Conservation (phyloP, 2,888 invertebrate genomes). For the Caenorhabditis plicata region DNA sequence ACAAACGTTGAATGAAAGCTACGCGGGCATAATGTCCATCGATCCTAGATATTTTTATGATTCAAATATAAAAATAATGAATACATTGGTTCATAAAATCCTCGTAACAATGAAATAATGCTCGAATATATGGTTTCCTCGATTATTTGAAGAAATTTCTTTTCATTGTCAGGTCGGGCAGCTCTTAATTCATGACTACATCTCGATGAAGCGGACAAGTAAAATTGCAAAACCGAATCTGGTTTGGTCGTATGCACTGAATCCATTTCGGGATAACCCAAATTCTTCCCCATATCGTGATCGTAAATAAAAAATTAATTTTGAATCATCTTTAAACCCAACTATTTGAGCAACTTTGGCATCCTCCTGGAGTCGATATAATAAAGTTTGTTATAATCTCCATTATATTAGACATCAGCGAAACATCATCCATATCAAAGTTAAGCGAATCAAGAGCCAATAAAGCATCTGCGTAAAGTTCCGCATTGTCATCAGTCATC, state of each 20-base stretch:
- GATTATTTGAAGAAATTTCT: background rate
- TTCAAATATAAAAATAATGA: background rate
- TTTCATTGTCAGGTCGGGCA: background rate
- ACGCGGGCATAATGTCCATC: background rate
- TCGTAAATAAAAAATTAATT: too few relatives aligned
- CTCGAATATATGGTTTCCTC: background rate
- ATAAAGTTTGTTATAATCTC: too few relatives aligned
- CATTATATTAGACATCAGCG: background rate
- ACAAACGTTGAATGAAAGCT: slow-evolving; percentile 1
- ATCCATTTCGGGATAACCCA: slow-evolving; percentile 14
- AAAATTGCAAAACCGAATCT: background rate
- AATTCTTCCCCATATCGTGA: slow-evolving; percentile 9
- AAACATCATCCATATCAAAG: background rate
- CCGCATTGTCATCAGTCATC: background rate
- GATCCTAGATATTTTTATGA: background rate
- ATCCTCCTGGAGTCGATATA: background rate
- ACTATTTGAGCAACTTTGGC: background rate
- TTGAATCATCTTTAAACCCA: slow-evolving; percentile 1
- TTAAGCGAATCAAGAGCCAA: background rate
- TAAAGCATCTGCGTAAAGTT: slow-evolving; percentile 1
- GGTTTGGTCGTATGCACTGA: slow-evolving; percentile 1
- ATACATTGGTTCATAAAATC: slow-evolving; percentile 1
- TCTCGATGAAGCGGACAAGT: background rate
- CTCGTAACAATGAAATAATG: background rate
- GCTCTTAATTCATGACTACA: background rate